These are phyloP conservation scores for Orussus abietinus DNA, from an alignment of 1,140 invertebrate species.

Conservation along the genomic window DNA sequence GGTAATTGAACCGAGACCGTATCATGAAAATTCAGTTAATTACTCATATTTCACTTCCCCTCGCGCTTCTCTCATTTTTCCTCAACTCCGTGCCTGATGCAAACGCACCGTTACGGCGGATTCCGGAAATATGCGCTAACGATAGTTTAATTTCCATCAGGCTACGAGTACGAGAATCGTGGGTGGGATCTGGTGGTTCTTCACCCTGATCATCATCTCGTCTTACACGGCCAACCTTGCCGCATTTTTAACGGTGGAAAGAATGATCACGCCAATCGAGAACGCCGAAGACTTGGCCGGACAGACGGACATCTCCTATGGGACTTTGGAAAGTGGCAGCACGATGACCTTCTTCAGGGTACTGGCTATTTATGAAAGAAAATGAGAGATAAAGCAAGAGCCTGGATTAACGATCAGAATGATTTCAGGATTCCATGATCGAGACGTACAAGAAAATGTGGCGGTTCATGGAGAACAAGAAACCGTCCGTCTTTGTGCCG, in stretches of 20 bases:
- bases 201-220: constrained; percentile 82
- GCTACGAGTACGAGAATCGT: constrained; percentile 71
- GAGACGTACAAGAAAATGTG: constrained; percentile 87
- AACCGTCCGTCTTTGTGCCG: constrained; percentile 68
- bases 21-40: too few relatives aligned
- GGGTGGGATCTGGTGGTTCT: constrained; percentile 85
- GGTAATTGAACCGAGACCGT: too few relatives aligned
- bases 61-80: too few relatives aligned
- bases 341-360: constrained; percentile 82
- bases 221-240: constrained; percentile 88
- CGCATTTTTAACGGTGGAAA: constrained; percentile 81
- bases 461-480: constrained; percentile 75
- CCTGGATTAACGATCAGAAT: constrained; percentile 6
- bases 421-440: constrained; percentile 70
- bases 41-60: too few relatives aligned
- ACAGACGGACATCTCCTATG: constrained; percentile 80
- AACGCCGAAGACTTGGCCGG: constrained; percentile 78
- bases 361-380: constrained; percentile 14
- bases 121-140: too few relatives aligned
- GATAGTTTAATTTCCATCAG: too few relatives aligned
- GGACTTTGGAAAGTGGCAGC: constrained; percentile 72
- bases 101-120: too few relatives aligned
- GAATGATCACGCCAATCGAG: constrained; percentile 83
- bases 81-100: too few relatives aligned
- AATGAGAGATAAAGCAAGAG: constrained; percentile 8